phyloP scores from a whole-genome alignment of 2,888 invertebrate genomes.

The Acheta domesticus region DNA sequence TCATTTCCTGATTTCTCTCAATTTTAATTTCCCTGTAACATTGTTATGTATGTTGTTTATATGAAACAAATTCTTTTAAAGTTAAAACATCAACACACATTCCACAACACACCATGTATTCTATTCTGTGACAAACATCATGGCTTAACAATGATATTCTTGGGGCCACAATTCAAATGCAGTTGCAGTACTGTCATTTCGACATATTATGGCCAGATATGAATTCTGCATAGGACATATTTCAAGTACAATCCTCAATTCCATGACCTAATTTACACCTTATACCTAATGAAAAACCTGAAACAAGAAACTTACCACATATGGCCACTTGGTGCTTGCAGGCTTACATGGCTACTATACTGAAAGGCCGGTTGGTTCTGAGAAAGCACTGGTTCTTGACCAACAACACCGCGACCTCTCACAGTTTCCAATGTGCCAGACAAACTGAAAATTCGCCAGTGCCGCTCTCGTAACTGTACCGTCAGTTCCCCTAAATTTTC shows the following conservation, averaged over 20 bases:
- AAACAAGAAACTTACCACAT: conserved; percentile 72
- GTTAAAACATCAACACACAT: too few species aligned
- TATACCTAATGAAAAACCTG: too few species aligned
- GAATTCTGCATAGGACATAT: not conserved
- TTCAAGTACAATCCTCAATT: not conserved
- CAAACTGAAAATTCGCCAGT: conserved; percentile 96
- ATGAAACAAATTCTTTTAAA: too few species aligned
- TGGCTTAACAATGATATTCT: too few species aligned
- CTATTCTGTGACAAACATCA: too few species aligned
- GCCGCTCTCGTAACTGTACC: conserved; percentile 92
- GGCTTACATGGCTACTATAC: conserved; percentile 94
- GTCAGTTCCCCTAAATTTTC: conserved; percentile 88
- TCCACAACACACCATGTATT: too few species aligned
- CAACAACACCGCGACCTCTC: conserved; percentile 93
- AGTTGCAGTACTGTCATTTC: not conserved
- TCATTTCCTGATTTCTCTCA: too few species aligned
- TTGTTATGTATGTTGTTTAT: too few species aligned
- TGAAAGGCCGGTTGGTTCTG: conserved; percentile 90
- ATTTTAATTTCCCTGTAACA: too few species aligned
- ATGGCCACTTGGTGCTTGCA: conserved; percentile 96
- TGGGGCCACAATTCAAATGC: too few species aligned
- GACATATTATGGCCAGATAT: not conserved
- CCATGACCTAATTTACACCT: too few species aligned
- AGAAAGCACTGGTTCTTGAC: conserved; percentile 92
- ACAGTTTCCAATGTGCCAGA: conserved; percentile 92